These are phyloP conservation scores for Oedothorax gibbosus DNA, from an alignment of 1,140 invertebrate species.

Conservation along the genomic window DNA sequence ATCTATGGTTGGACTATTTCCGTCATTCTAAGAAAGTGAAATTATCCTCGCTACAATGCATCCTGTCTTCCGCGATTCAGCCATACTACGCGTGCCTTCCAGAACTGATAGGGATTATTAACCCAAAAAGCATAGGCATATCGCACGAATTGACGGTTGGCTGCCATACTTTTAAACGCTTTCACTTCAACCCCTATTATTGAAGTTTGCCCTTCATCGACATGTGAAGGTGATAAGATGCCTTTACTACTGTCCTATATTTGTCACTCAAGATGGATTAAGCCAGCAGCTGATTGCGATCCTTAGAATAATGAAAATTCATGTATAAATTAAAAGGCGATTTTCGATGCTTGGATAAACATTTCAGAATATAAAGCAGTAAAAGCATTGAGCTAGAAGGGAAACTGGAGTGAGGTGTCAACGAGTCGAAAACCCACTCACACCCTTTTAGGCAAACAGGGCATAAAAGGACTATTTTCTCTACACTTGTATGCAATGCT, in stretches of 20 bases:
- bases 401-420: too few species aligned
- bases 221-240: neutral
- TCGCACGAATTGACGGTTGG: neutral
- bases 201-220: neutral
- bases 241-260: neutral
- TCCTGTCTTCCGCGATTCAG: neutral
- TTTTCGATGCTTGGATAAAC: too few species aligned
- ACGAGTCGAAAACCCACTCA: too few species aligned
- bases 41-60: slow-evolving; percentile 1
- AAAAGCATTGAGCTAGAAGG: too few species aligned
- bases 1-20: neutral
- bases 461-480: too few species aligned
- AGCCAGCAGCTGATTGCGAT: too few species aligned
- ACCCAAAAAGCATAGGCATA: slow-evolving; percentile 31
- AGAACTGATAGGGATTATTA: slow-evolving; percentile 32
- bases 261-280: neutral
- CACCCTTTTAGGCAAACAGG: too few species aligned
- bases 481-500: too few species aligned
- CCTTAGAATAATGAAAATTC: too few species aligned
- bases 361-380: too few species aligned
- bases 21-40: slow-evolving; percentile 3
- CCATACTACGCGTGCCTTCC: slow-evolving; percentile 5
- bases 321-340: too few species aligned
- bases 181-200: slow-evolving; percentile 2
- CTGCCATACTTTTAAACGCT: neutral